These are phyloP conservation scores for Setipinna tenuifilis DNA, from an alignment of 2,797 vertebrate species.

Conservation along the genomic window DNA sequence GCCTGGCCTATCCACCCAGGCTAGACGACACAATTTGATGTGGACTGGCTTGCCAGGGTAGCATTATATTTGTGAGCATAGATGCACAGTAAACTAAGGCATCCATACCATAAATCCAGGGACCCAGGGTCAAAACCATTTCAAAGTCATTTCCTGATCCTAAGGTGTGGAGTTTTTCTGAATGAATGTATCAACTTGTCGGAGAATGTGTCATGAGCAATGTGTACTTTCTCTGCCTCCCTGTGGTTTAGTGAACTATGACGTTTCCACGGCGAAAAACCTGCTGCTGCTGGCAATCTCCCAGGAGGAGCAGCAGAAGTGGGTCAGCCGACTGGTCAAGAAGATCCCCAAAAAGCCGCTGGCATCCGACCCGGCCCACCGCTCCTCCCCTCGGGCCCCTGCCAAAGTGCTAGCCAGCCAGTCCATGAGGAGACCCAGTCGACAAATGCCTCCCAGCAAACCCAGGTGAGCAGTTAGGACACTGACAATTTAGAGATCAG, in stretches of 20 bases:
- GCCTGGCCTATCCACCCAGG: no score
- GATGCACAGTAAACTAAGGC: no score
- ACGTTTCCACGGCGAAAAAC: constrained; percentile 97
- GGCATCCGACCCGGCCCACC: constrained; percentile 87
- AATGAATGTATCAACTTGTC: not conserved
- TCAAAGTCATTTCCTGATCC: no score
- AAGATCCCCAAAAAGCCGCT: constrained; percentile 98
- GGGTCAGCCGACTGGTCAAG: constrained; percentile 96
- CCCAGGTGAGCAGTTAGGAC: constrained; percentile 82
- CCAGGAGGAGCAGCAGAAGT: constrained; percentile 98
- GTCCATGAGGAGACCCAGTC: constrained; percentile 91
- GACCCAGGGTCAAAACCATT: no score
- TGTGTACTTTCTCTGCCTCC: constrained; percentile 4
- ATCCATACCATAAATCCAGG: no score
- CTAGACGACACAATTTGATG: no score
- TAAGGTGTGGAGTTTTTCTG: no score
- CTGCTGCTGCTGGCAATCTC: constrained; percentile 91
- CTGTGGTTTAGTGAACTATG: constrained; percentile 87
- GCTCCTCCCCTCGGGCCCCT: constrained; percentile 93
- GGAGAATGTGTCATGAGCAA: not conserved
- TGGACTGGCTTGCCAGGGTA: no score
- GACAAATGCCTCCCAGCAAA: constrained; percentile 93
- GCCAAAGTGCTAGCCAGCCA: constrained; percentile 95
- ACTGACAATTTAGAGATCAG: not conserved
- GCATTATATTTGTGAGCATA: no score